These are phyloP conservation scores for Campoletis sonorensis DNA, from an alignment of 1,140 invertebrate genomes.

Conservation along the genomic window DNA sequence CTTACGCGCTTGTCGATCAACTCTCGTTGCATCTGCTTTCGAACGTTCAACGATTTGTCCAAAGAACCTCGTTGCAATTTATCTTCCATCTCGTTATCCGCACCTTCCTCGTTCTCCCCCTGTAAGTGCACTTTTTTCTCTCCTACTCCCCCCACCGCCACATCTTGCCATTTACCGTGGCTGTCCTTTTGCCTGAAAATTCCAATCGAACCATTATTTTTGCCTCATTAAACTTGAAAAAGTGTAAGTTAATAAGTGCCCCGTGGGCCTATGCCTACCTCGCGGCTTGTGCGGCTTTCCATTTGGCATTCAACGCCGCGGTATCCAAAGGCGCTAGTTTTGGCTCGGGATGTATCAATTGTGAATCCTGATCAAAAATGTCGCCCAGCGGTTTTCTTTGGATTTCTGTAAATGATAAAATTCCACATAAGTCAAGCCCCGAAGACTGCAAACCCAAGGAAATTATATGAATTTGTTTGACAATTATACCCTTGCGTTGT, in stretches of 20 bases:
- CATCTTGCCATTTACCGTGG: slow-evolving; percentile 72
- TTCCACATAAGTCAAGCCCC: no score
- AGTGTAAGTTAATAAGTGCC: no score
- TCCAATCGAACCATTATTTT: not conserved
- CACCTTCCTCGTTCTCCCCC: slow-evolving; percentile 67
- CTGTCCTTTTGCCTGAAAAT: slow-evolving; percentile 64
- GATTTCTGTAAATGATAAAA: slow-evolving; percentile 66
- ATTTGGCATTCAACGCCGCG: slow-evolving; percentile 71
- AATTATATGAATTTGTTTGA: no score
- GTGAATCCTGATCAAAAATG: slow-evolving; percentile 74
- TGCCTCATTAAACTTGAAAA: no score
- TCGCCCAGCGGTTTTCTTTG: slow-evolving; percentile 73
- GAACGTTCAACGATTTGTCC: slow-evolving; percentile 72
- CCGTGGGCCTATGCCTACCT: no score
- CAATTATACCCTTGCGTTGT: slow-evolving; percentile 73
- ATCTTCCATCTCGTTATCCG: slow-evolving; percentile 68
- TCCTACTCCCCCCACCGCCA: slow-evolving; percentile 50
- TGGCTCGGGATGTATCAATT: slow-evolving; percentile 71
- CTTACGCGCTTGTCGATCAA: slow-evolving; percentile 68
- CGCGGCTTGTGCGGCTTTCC: slow-evolving; percentile 72
- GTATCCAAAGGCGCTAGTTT: slow-evolving; percentile 72
- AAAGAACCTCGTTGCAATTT: slow-evolving; percentile 68
- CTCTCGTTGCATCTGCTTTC: slow-evolving; percentile 74
- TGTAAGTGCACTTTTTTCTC: slow-evolving; percentile 63
- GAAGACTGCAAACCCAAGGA: no score